Evolutionary conservation across 1,140 invertebrate genomes (phyloP).

Genomic region (Anastrepha ludens): DNA sequence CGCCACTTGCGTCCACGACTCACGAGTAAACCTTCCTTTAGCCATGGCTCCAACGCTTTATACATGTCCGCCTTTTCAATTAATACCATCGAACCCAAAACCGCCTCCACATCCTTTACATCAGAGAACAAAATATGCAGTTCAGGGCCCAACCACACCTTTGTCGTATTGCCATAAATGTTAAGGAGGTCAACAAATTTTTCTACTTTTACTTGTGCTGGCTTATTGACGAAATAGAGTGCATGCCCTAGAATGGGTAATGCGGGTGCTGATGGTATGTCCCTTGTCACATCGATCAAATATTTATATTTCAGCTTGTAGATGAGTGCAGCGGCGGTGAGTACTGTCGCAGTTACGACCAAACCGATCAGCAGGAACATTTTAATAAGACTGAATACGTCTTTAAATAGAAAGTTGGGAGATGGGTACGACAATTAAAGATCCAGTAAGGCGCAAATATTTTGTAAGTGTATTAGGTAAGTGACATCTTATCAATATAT

Average conservation of each 20-base stretch:
- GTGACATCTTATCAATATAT: not conserved
- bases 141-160: slow-evolving; percentile 63
- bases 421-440: not conserved
- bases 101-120: slow-evolving; percentile 63
- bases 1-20: slow-evolving; percentile 83
- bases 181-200: slow-evolving; percentile 22
- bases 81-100: slow-evolving; percentile 62
- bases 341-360: slow-evolving; percentile 32
- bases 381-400: not conserved
- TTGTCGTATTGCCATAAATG: slow-evolving; percentile 48
- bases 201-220: slow-evolving; percentile 59
- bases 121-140: slow-evolving; percentile 65
- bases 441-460: not conserved
- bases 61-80: slow-evolving; percentile 76
- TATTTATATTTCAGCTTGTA: slow-evolving; percentile 68
- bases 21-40: slow-evolving; percentile 82
- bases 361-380: slow-evolving; percentile 10
- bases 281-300: slow-evolving; percentile 64
- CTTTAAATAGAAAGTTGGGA: not conserved
- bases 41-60: slow-evolving; percentile 79
- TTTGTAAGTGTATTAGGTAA: not conserved
- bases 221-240: slow-evolving; percentile 64
- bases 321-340: slow-evolving; percentile 59
- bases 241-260: slow-evolving; percentile 68
- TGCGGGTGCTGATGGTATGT: slow-evolving; percentile 64